Conservation (phyloP, 1,140 invertebrate species). For the Zaprionus camerounensis region DNA sequence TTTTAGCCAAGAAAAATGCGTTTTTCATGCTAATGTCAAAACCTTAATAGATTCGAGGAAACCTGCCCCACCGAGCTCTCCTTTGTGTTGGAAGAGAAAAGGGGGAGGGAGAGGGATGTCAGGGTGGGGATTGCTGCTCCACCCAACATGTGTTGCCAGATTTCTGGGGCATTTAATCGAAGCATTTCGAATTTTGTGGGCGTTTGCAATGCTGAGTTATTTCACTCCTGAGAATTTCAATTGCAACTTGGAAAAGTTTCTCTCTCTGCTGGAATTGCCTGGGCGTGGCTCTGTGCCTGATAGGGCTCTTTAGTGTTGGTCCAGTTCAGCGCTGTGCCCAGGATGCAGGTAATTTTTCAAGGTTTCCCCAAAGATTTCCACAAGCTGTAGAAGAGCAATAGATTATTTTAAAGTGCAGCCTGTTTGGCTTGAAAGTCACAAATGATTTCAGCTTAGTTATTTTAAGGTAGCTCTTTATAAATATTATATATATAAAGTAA, state of each 20-base stretch:
- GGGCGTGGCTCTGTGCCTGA: constrained; percentile 36
- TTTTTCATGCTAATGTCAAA: constrained; percentile 79
- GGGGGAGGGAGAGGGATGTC: no score
- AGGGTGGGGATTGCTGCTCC: background rate
- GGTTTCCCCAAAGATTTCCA: constrained; percentile 19
- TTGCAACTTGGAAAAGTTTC: constrained; percentile 33
- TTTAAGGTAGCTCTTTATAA: background rate
- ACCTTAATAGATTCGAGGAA: constrained; percentile 62
- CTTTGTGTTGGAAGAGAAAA: background rate
- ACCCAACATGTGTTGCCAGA: constrained; percentile 61
- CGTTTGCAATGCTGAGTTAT: constrained; percentile 59
- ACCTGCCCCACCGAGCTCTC: background rate
- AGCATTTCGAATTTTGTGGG: constrained; percentile 60
- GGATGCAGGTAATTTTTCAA: constrained; percentile 43
- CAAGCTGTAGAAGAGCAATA: background rate
- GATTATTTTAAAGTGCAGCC: background rate
- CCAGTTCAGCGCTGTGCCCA: constrained; percentile 7
- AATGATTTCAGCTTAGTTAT: background rate
- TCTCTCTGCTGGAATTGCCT: constrained; percentile 35
- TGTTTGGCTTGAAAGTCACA: background rate
- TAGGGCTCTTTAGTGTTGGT: constrained; percentile 41
- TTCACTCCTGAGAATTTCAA: constrained; percentile 64
- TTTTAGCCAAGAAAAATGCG: constrained; percentile 70
- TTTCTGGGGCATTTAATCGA: constrained; percentile 66
- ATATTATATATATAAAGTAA: background rate